These are phyloP conservation scores for Amiota communis DNA, from an alignment of 2,888 invertebrate genomes.

Conservation along the genomic window DNA sequence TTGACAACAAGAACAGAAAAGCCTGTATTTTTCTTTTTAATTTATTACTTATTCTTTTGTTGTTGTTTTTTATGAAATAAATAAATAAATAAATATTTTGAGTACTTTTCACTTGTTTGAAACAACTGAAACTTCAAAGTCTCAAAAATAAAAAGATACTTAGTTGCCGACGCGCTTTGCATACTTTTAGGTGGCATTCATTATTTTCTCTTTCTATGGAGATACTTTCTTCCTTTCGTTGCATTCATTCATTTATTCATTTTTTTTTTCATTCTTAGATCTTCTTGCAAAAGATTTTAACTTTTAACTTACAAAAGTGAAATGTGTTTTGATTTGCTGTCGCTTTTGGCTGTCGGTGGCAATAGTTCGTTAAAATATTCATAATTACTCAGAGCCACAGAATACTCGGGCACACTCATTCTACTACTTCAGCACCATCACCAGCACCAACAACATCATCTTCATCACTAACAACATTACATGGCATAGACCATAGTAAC, in stretches of 20 bases:
- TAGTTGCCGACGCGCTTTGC: too few species aligned
- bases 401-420: constrained; percentile 55
- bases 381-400: constrained; percentile 61
- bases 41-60: constrained; percentile 15
- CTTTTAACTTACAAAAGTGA: constrained; percentile 56
- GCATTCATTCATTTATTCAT: too few species aligned
- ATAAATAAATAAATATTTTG: too few species aligned
- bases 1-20: not conserved
- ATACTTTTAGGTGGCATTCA: too few species aligned
- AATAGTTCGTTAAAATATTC: constrained; percentile 67
- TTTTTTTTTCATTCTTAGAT: too few species aligned
- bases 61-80: constrained; percentile 28
- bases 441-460: constrained; percentile 4
- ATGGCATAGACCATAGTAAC: not conserved
- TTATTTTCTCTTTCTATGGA: too few species aligned
- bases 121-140: too few species aligned
- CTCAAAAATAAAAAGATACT: too few species aligned
- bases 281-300: constrained; percentile 37
- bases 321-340: constrained; percentile 64
- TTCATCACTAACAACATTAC: constrained; percentile 7
- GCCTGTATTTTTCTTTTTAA: not conserved
- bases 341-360: constrained; percentile 53
- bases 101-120: too few species aligned
- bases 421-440: not conserved
- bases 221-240: too few species aligned